Evolutionary conservation across 92 coral and sea anemone species (phyloP), one percentile per base, ranked within the genome.

Genomic region (Umimayanthus chanpuru): DNA sequence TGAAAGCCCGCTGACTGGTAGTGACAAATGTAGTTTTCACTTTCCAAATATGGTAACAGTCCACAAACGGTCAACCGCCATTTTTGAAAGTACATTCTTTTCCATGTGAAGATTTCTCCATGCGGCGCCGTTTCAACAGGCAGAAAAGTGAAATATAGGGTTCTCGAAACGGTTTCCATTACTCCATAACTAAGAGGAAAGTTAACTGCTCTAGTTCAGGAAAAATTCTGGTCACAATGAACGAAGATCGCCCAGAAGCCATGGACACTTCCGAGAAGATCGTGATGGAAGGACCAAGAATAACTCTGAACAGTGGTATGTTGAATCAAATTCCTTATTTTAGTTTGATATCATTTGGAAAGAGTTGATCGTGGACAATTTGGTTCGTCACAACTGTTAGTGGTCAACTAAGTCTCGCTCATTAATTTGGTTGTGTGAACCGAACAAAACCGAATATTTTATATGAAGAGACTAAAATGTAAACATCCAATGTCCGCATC

Each of bases 11-110:
- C 58, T 53, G 68, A 23, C 68, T 61, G 68, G 26, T 21, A 61
- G 4, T 1, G 68, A 21, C 25, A 53, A 3, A 12, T 18, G 20
- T 5, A 9, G 15, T 55, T 79, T 1, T 55, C 72, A 12, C 26
- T 12, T 64, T 4, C 87, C 87, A 83, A 83, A 83, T 83, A 83
- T 68, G 87, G 86, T 5, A 82, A 11, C 9, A 56, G 55, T 23
- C 49, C 64, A 4, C 43, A 76, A 86, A 86, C 82, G 82, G 89
- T 74, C 92, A 95, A 95, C 98, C 98, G 96, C 98, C 98, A 95
- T 95, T 95, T 95, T 95, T 95, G 98, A 95, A 95, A 21, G 76
- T 44, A 9, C 39, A 26, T 43, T 82, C 66, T 44, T 82, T 67
- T 68, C 86, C 65, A 82, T 82, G 78, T 68, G 77, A 83, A 83